Evolutionary conservation across 2,888 invertebrate species (phyloP), one percentile per base, ranked within the genome.

Genomic region (Eretmocerus hayati): DNA sequence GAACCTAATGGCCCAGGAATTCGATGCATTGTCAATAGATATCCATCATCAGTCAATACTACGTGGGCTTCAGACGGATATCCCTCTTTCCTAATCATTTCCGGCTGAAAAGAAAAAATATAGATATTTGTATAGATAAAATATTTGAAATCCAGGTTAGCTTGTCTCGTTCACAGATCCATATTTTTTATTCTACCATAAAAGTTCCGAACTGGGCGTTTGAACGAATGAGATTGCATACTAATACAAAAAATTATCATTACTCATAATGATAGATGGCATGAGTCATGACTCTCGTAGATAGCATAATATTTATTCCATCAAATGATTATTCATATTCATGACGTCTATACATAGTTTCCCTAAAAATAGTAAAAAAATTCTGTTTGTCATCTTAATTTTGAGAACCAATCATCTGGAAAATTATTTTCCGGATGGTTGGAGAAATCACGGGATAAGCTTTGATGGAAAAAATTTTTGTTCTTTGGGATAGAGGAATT

Each of bases 41-140:
- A 93, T 2, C 90, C 91, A 68, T 93, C 92, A 22, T 81, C 76
- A 0, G 92, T 92, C 42, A 77, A 71, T 1, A 87, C 77, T 0
- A 77, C 74, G 61, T 89, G 87, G 2, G 81, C 77, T 70, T 90
- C 87, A 4, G 19, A 3, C 4, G 30, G 37, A 30, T 45, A 26
- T 20, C 33, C 33, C 6, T 32, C 32, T 19, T 22, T 5, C 3
- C 5, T n/a, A 21, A 33, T 42, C 22, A 33, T 20, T 32, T 42
- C 35, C 16, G n/a, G 69, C 80, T 80, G 53, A 16, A 50, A 53
- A 30, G 8, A 16, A 20, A 35, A 21, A 31, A 21, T 33, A 5
- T 19, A 19, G 18, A 4, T 19, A 13, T 13, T 11, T 9, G 15
- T 11, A 5, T 33, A n/a, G 19, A 18, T 36, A 18, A 18, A 18